Evolutionary conservation across 37 sponge, comb jelly and placozoan species (phyloP), one percentile per base, ranked within the genome.

Genomic region (Cladorhizidae sp.): DNA sequence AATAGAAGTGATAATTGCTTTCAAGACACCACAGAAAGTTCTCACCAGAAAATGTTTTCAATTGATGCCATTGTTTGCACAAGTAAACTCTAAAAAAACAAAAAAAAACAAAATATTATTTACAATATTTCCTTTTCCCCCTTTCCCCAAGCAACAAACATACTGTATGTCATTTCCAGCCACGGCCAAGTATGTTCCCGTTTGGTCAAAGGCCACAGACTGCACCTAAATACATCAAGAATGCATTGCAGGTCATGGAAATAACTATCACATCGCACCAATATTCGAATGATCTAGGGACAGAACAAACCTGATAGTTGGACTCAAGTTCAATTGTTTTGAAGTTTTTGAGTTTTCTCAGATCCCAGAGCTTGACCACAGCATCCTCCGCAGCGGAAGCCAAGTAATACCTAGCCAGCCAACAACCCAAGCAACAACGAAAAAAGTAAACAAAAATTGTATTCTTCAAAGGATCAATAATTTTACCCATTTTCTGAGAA

Each of bases 401-500:
- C 29, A 97, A 75, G 77, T 94, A 97, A 79, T 97, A 97, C n/a
- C 96, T 95, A 52, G 7, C 41, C 23, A 62, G 25, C 23, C 72
- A 37, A 35, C 37, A 68, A 5, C 37, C 40, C 38, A 40, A 25
- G 23, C 42, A 40, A 8, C 51, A 64, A 42, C 14, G 36, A 61
- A 20, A 78, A 42, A 45, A 50, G 11, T 11, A 69, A 7, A 2
- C 3, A 11, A 9, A 20, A 25, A 1, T 49, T 43, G 18, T 12
- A 39, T 18, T 17, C 23, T 32, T n/a, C n/a, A n/a, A n/a, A n/a
- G n/a, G n/a, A n/a, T n/a, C n/a, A 20, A 74, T 3, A 52, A 11
- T 72, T 90, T 77, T 36, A 95, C 92, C 99, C 99, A 70, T 99
- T 99, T 86, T 99, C 99, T 33, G 99, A 99, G 90, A 99, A 99